These are phyloP conservation scores for Liasis olivaceus DNA, from an alignment of 2,797 vertebrate genomes.

Conservation along the genomic window DNA sequence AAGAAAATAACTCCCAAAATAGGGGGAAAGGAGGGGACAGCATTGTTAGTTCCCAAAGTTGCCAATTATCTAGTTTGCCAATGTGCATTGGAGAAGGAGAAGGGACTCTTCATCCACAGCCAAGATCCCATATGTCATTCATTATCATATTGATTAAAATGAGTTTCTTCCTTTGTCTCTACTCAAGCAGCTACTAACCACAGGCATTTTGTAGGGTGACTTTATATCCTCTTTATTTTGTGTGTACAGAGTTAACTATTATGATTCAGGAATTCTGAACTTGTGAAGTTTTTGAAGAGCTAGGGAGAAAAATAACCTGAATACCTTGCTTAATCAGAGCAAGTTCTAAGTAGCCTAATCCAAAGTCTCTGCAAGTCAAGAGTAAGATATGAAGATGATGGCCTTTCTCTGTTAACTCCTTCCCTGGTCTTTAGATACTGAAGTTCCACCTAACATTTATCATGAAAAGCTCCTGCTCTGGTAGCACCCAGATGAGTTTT, in stretches of 20 bases:
- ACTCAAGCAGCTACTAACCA: conserved; percentile 78
- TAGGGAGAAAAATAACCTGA: conserved; percentile 46
- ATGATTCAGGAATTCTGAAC: conserved; percentile 79
- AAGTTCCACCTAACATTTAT: background rate
- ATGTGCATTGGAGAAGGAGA: conserved; percentile 61
- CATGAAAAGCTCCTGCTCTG: background rate
- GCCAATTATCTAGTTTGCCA: background rate
- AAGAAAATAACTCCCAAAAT: conserved; percentile 8
- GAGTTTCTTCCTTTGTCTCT: conserved; percentile 67
- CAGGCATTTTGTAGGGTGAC: conserved; percentile 80
- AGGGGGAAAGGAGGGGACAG: conserved; percentile 34
- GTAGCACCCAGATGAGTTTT: background rate
- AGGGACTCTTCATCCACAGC: conserved; percentile 68
- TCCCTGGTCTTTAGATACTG: background rate
- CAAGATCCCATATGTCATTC: conserved; percentile 75
- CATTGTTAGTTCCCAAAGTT: conserved; percentile 51
- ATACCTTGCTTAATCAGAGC: background rate
- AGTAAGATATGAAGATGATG: background rate
- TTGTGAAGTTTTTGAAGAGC: conserved; percentile 67
- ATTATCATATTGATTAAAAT: conserved; percentile 87
- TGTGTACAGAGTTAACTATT: conserved; percentile 73
- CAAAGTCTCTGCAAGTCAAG: background rate
- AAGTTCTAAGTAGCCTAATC: background rate
- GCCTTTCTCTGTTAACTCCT: background rate
- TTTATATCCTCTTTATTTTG: conserved; percentile 75